Conservation (phyloP, 2,797 vertebrate genomes). For the Pempheris klunzingeri region DNA sequence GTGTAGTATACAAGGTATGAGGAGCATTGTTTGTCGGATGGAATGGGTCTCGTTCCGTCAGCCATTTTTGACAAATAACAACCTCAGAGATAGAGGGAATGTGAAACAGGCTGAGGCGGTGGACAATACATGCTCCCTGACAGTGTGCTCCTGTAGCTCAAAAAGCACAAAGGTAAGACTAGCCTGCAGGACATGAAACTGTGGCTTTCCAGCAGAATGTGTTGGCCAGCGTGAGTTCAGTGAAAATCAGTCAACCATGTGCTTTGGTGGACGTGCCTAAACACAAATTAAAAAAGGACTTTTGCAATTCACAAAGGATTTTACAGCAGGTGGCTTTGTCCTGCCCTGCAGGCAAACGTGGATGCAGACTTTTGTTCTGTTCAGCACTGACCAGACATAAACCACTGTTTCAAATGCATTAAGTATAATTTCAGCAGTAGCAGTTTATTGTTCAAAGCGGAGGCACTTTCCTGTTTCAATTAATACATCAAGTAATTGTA, state of each 20-base stretch:
- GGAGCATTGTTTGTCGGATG: slow-evolving; percentile 56
- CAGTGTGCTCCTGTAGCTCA: slow-evolving; percentile 53
- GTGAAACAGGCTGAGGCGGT: slow-evolving; percentile 35
- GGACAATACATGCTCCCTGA: slow-evolving; percentile 61
- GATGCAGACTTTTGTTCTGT: slow-evolving; percentile 13
- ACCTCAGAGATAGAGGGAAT: slow-evolving; percentile 16
- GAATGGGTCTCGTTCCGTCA: slow-evolving; percentile 70
- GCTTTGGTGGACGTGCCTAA: slow-evolving; percentile 22
- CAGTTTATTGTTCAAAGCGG: slow-evolving; percentile 45
- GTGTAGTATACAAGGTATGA: slow-evolving; percentile 60
- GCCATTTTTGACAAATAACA: slow-evolving; percentile 60
- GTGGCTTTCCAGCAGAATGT: slow-evolving; percentile 45
- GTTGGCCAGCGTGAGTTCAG: slow-evolving; percentile 43
- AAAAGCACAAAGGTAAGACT: slow-evolving; percentile 65
- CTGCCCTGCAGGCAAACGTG: slow-evolving; percentile 32
- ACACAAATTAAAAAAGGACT: slow-evolving; percentile 16
- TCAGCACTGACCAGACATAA: slow-evolving; percentile 34
- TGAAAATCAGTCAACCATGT: slow-evolving; percentile 60
- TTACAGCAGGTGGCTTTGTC: slow-evolving; percentile 28
- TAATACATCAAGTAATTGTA: slow-evolving; percentile 57
- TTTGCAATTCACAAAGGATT: slow-evolving; percentile 45
- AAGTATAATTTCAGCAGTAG: slow-evolving; percentile 34
- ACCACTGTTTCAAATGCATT: slow-evolving; percentile 51
- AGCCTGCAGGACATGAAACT: slow-evolving; percentile 51
- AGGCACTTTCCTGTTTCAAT: slow-evolving; percentile 49